phyloP scores from a whole-genome alignment of 2,888 invertebrate species.

The Lordiphosa andalusiaca region DNA sequence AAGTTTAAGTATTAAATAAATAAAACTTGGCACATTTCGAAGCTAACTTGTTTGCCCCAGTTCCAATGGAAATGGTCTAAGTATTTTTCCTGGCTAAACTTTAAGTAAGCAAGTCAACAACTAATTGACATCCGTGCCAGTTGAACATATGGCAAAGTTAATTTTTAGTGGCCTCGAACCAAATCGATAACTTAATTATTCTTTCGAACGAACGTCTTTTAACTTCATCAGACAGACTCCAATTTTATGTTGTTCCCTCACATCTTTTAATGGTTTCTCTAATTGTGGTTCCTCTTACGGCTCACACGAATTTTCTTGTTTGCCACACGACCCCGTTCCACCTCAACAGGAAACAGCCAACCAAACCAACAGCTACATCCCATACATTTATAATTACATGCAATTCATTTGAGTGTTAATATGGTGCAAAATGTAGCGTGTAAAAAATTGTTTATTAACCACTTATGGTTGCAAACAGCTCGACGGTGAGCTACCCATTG shows the following conservation, averaged over 20 bases:
- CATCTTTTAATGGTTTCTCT: background rate
- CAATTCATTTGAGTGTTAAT: constrained; percentile 42
- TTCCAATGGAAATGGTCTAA: too few species aligned
- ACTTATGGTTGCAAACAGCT: too few species aligned
- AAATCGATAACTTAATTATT: background rate
- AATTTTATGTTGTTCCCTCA: background rate
- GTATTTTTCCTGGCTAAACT: too few species aligned
- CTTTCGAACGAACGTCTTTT: background rate
- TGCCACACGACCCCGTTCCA: constrained; percentile 16
- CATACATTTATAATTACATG: constrained; percentile 54
- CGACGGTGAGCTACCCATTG: too few species aligned
- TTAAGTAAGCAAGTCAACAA: too few species aligned
- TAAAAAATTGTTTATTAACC: background rate
- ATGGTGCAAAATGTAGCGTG: constrained; percentile 9
- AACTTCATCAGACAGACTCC: background rate
- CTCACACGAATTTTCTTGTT: constrained; percentile 3
- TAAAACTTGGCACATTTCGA: too few species aligned
- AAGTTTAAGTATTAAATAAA: too few species aligned
- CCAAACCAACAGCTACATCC: constrained; percentile 7
- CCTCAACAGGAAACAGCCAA: constrained; percentile 23
- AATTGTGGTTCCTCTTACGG: background rate
- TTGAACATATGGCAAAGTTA: background rate
- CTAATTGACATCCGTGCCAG: too few species aligned
- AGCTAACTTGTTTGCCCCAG: too few species aligned
- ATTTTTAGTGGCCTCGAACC: too few species aligned